Evolutionary conservation across 1,140 invertebrate genomes (phyloP).

Genomic region (Rhizoglyphus robini): DNA sequence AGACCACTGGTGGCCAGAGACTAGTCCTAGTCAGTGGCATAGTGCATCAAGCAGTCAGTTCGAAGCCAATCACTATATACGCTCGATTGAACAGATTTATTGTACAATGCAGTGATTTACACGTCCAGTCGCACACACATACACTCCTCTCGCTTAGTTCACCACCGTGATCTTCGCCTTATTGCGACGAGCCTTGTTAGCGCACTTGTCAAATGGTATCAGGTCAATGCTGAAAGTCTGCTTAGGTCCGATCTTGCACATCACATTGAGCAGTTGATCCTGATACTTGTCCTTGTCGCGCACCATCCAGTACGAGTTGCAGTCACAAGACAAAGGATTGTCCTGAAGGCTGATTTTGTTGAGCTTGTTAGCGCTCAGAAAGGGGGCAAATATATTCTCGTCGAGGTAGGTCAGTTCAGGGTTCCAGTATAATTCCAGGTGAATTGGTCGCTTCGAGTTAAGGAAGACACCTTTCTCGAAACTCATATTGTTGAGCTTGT

Average conservation of each 20-base stretch:
- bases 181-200: neutral
- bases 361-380: neutral
- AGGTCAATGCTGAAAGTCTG: slow-evolving; percentile 15
- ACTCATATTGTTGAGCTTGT: slow-evolving; percentile 14
- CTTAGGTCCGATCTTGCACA: slow-evolving; percentile 13
- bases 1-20: too few species aligned
- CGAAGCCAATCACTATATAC: too few species aligned
- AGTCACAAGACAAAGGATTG: slow-evolving; percentile 9
- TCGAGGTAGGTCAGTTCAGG: slow-evolving; percentile 11
- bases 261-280: neutral
- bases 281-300: neutral
- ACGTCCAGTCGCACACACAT: neutral
- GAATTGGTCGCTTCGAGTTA: slow-evolving; percentile 10
- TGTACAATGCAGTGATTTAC: too few species aligned
- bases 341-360: neutral
- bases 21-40: too few species aligned
- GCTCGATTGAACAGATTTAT: too few species aligned
- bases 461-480: slow-evolving; percentile 15
- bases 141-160: neutral
- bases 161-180: neutral
- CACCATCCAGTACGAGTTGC: slow-evolving; percentile 11
- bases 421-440: slow-evolving; percentile 20
- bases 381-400: slow-evolving; percentile 8
- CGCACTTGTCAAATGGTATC: slow-evolving; percentile 18
- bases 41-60: too few species aligned